Conservation (phyloP, 2,797 vertebrate species). For the Lagocephalus sceleratus region DNA sequence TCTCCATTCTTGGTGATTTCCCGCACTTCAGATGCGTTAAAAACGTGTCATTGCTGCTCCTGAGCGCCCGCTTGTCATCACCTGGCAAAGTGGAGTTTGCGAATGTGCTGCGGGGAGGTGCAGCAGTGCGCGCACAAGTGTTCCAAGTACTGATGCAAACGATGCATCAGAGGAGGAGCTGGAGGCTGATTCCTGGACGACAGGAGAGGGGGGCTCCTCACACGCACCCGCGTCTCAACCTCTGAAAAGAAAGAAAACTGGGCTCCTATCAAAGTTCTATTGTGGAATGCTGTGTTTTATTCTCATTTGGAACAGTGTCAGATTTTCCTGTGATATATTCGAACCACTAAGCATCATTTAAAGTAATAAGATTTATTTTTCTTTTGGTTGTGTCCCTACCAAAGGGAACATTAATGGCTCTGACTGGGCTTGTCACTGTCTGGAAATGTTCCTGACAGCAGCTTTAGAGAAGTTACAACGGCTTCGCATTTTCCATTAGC, state of each 20-base stretch:
- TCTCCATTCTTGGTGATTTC: conserved; percentile 68
- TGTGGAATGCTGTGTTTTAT: conserved; percentile 2
- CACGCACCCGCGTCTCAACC: conserved; percentile 49
- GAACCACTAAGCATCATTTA: conserved; percentile 20
- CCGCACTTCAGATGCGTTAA: conserved; percentile 29
- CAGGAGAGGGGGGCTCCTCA: conserved; percentile 46
- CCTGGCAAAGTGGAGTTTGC: conserved; percentile 53
- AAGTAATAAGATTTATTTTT: conserved; percentile 24
- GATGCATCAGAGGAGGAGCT: conserved; percentile 76
- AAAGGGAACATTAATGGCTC: conserved; percentile 26
- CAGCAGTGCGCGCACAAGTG: conserved; percentile 63
- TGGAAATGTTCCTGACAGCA: conserved; percentile 33
- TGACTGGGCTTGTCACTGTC: conserved; percentile 20
- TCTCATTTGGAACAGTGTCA: conserved; percentile 26
- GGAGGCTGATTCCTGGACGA: conserved; percentile 62
- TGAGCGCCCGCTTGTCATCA: conserved; percentile 50
- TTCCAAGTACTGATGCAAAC: conserved; percentile 71
- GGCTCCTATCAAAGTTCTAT: conserved; percentile 35
- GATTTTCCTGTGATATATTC: conserved; percentile 7
- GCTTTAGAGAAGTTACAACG: conserved; percentile 43
- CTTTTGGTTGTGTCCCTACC: neutral
- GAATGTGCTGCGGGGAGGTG: conserved; percentile 59
- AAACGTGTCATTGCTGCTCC: conserved; percentile 40
- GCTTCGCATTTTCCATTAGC: conserved; percentile 61
- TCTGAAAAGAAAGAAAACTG: conserved; percentile 2